Base-by-base conservation (phyloP, 1,140 invertebrate genomes). In the Tetragnatha versicolor region DNA sequence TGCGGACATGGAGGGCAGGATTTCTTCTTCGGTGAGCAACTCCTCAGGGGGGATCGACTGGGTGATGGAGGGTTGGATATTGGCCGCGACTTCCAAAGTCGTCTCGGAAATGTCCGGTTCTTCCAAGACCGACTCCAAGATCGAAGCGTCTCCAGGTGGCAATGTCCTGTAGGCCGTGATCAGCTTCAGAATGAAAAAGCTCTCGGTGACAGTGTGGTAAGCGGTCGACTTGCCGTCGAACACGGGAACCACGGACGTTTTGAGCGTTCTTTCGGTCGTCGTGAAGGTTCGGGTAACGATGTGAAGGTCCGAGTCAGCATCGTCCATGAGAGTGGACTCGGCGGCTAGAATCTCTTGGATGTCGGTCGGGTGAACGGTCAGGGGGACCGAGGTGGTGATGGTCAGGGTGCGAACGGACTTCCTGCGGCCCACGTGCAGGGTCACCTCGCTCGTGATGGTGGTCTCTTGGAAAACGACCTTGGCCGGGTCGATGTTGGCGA, bases 321-420 rank as follows among this genome's bases (percentile, higher is more conserved):
- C 51, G 9, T 53, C 49, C 22, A 79, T 69, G 1, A 47, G 45
- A 33, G 69, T 79, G 14, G 75, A 77, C 35, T 76, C 63, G 14
- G 63, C 20, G 2, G 75, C 73, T 39, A 80, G 78, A 17, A 42
- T 65, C n/a, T 69, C 42, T 29, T 68, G 72, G 25, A 79, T 66
- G 89, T 81, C 93, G 91, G 35, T 93, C 91, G 82, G 95, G 93
- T 10, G 93, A 91, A 82, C 93, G 93, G 82, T 95, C 92, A 14
- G 94, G 85, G 84, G 95, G 93, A 61, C 94, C 86, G 83, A 94
- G 92, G 7, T 95, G 84, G 42, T 87, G 68, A 78, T 81, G 14
- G 83, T 83, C 4, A 83, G 51, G 25, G 81, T 83, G 20, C 82
- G 60, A 35, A 84, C 70, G 51, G 82, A 76, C 37, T 81, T 76